Evolutionary conservation across 2,113 vertebrate genomes (phyloP).

Genomic region (Microcebus lehilahytsara): DNA sequence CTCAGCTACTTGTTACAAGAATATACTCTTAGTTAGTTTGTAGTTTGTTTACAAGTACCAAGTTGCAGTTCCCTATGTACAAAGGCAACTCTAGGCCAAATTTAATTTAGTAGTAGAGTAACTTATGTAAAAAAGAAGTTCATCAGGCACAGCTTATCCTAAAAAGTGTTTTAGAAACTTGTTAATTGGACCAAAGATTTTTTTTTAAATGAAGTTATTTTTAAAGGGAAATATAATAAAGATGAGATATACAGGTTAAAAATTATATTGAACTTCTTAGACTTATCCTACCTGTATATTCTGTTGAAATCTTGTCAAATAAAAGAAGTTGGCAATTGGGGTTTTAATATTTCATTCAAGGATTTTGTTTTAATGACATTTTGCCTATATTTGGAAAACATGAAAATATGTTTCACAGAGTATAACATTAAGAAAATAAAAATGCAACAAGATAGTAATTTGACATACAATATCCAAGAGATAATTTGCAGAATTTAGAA

Average conservation of each 20-base stretch:
- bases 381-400: neutral
- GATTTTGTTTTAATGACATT: constrained; percentile 13
- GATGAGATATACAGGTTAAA: neutral
- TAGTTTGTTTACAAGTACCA: too few relatives aligned
- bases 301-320: neutral
- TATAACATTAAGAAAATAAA: neutral
- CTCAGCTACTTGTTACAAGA: too few relatives aligned
- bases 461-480: neutral
- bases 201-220: neutral
- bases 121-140: too few relatives aligned
- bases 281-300: neutral
- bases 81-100: too few relatives aligned
- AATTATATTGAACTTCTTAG: neutral
- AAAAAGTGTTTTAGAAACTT: too few relatives aligned
- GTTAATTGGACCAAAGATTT: too few relatives aligned
- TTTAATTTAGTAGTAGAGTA: too few relatives aligned
- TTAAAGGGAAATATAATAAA: constrained; percentile 14
- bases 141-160: too few relatives aligned
- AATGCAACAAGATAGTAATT: neutral
- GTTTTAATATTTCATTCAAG: neutral
- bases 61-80: too few relatives aligned
- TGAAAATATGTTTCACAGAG: neutral
- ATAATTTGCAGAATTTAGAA: neutral
- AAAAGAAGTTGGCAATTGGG: neutral
- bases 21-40: too few relatives aligned